These are phyloP conservation scores for Atlantisia rogersi DNA, from an alignment of 2,113 vertebrate genomes.

Conservation along the genomic window DNA sequence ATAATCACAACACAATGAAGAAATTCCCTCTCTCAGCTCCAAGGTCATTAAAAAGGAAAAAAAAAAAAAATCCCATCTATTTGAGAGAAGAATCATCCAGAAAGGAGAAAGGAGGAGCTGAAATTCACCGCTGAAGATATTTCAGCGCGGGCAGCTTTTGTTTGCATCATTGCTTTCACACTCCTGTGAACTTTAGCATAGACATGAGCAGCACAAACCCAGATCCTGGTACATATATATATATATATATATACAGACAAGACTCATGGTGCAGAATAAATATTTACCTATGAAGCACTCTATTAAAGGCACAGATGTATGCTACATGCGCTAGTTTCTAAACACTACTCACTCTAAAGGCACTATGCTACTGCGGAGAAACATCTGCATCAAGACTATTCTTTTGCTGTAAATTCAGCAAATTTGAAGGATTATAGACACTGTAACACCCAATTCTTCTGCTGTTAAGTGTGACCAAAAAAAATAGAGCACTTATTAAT, in stretches of 20 bases:
- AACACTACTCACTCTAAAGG: constrained; percentile 17
- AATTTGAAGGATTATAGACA: constrained; percentile 25
- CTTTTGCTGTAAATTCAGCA: constrained; percentile 44
- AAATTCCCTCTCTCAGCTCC: not conserved
- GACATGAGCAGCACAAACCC: constrained; percentile 47
- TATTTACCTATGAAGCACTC: constrained; percentile 55
- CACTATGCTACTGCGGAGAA: constrained; percentile 20
- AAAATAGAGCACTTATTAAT: constrained; percentile 30
- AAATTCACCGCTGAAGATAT: not conserved
- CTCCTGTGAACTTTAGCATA: constrained; percentile 79
- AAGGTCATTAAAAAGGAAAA: not conserved
- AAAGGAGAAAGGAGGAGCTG: not conserved
- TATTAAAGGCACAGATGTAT: constrained; percentile 31
- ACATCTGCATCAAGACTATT: constrained; percentile 15
- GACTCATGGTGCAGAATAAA: constrained; percentile 48
- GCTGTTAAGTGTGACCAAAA: constrained; percentile 22
- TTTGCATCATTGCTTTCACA: not conserved
- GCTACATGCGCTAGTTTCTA: constrained; percentile 51
- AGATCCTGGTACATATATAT: not conserved
- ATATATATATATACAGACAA: constrained; percentile 48
- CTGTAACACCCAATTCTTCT: not conserved
- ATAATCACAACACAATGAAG: not conserved
- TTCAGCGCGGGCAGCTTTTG: not conserved
- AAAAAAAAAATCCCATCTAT: not conserved
- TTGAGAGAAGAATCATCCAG: not conserved